Evolutionary conservation across 2,888 invertebrate genomes (phyloP), one percentile per base, ranked within the genome.

Genomic region (Macrostomum cliftonense): DNA sequence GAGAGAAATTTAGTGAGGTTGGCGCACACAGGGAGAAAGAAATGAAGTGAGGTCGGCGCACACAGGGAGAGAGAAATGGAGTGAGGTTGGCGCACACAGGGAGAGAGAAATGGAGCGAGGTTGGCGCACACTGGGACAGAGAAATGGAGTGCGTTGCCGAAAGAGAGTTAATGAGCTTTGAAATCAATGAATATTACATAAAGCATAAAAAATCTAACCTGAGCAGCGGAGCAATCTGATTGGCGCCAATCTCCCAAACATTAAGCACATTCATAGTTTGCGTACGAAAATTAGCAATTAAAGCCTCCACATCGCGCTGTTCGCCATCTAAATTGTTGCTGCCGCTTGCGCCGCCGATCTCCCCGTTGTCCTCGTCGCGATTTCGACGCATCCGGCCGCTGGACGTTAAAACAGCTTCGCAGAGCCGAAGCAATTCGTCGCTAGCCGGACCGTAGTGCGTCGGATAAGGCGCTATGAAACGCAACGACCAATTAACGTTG

Each of bases 401-500:
- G 16, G 5, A 2, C 9, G 19, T 40, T 2, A 19, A 9, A 40
- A 19, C 9, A 9, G 40, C 40, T 17, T 16, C 16, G 19, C 17
- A 16, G 5, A 40, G 17, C 9, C 16, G 2, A 9, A 40, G 17
- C 19, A 40, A 9, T 9, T 17, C 43, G 2, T 20, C 36, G 57
- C 64, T 54, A 51, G 67, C 79, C 54, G 79, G 79, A 16, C 84
- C 81, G 73, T 91, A 91, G 59, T 89, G 82, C 19, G 85, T 85
- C 7, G 87, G 85, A 71, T 87, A 87, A n/a, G 88, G 87, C 37
- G 87, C 85, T 55, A 91, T 88, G 70, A 89, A 89, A 63, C 88
- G 82, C 71, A 89, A 89, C 21, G 89, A 89, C 89, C 89, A 91
- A 65, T 86, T 85, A 42, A 91, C 78, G 74, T 91, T 91, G 72